Evolutionary conservation across 2,888 invertebrate genomes (phyloP), one percentile per base, ranked within the genome.

Genomic region (Pachliopta kotzebuea): DNA sequence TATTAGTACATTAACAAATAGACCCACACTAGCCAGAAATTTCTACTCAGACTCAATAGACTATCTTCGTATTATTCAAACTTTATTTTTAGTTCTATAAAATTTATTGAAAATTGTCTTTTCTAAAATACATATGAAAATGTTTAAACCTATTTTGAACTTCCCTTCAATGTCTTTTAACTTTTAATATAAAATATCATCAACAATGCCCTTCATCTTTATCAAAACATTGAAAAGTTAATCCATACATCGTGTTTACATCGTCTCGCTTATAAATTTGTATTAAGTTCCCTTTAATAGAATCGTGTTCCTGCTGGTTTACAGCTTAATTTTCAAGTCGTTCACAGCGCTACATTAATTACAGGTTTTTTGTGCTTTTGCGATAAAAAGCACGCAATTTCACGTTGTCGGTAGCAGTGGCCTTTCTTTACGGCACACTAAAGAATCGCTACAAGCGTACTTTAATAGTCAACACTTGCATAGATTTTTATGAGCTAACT

Each of bases 401-500:
- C 70, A 71, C 72, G 70, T 73, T 74, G 74, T 72, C 74, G 72
- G 72, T 70, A 71, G 71, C 73, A 72, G 73, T 76, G 71, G 67
- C 69, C 67, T 67, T 65, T 66, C 72, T 79, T 76, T 79, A 78
- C 73, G 68, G 76, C 68, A 68, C 73, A 69, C 75, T 81, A 76
- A 78, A 77, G 75, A 74, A 81, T 77, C 72, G 77, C 75, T 70
- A 72, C 74, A 74, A 74, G 79, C 80, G 77, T 76, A 79, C 79
- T 77, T 74, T 74, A 75, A 79, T 76, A 72, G 42, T 53, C 52
- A 53, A 31, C 57, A 52, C 52, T 24, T 26, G 20, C 42, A 57
- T 31, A 52, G 56, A 29, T 52, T 58, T 58, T 58, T 45, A 45
- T n/a, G 45, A 45, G n/a, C n/a, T 4, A 45, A n/a, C 18, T 6